A percentile compares a stretch with the other conserved stretches of the same genome.
Evolutionary conservation across 2,888 invertebrate genomes (phyloP).

Genomic region (Agriopis marginaria): DNA sequence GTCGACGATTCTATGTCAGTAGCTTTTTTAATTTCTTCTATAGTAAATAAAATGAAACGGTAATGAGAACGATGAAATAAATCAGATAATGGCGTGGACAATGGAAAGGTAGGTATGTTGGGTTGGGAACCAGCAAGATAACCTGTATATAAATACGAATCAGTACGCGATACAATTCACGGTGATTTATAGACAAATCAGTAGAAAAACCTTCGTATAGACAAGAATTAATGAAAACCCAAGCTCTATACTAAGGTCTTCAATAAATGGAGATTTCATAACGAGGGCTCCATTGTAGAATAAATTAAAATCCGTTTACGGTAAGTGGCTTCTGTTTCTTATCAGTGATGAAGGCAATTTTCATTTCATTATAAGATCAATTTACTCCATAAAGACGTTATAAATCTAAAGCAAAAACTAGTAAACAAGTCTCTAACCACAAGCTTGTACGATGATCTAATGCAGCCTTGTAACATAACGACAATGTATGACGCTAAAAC

Average conservation of each 20-base stretch:
- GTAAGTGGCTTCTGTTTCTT: constrained; percentile 9
- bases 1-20: constrained; percentile 50
- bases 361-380: constrained; percentile 11
- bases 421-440: constrained; percentile 54
- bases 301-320: background rate
- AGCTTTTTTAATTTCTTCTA: constrained; percentile 31
- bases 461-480: constrained; percentile 57
- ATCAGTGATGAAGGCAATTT: constrained; percentile 22
- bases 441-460: constrained; percentile 59
- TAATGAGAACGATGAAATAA: background rate
- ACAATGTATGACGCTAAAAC: constrained; percentile 21
- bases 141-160: no score
- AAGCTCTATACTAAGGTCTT: background rate
- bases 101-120: no score
- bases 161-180: background rate
- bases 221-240: constrained; percentile 10
- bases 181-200: constrained; percentile 6
- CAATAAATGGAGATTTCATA: constrained; percentile 6
- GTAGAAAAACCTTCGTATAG: background rate
- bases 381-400: constrained; percentile 14
- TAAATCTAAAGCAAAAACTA: constrained; percentile 38
- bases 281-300: background rate
- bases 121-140: no score
- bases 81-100: background rate
- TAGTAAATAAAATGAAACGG: background rate